Percentiles rank a stretch among this genome's conserved stretches.
Conservation (phyloP, 2,888 invertebrate species). For the Pandemis heparana region DNA sequence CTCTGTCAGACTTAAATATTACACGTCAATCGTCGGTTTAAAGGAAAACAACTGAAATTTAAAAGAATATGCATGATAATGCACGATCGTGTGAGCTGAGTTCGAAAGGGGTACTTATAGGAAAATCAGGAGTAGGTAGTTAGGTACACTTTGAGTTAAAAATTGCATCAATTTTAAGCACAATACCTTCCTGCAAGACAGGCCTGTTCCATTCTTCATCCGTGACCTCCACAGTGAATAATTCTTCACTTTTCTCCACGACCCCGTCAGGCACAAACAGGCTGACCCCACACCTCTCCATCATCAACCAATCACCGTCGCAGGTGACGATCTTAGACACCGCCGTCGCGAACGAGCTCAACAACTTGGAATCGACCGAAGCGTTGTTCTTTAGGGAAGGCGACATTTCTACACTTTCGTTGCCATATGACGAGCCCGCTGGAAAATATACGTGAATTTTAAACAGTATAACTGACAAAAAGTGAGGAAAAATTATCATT, state of each 20-base stretch:
- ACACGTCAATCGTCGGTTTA: too few species aligned
- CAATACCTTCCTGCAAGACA: slow-evolving; percentile 89
- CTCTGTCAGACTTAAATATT: too few species aligned
- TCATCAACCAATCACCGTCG: slow-evolving; percentile 87
- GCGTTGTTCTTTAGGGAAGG: slow-evolving; percentile 78
- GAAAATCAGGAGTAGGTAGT: too few species aligned
- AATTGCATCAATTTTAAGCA: background rate
- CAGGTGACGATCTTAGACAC: slow-evolving; percentile 83
- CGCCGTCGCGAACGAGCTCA: slow-evolving; percentile 67
- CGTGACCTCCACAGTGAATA: slow-evolving; percentile 94
- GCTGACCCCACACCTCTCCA: slow-evolving; percentile 92
- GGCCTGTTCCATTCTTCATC: slow-evolving; percentile 97
- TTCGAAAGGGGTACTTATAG: too few species aligned
- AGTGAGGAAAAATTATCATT: too few species aligned
- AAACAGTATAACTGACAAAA: background rate
- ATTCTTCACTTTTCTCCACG: slow-evolving; percentile 92
- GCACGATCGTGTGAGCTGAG: too few species aligned
- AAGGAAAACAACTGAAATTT: too few species aligned
- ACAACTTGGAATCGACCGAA: slow-evolving; percentile 71
- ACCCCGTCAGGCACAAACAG: slow-evolving; percentile 96
- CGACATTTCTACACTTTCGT: slow-evolving; percentile 81
- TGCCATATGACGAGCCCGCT: slow-evolving; percentile 81
- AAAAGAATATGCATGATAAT: too few species aligned
- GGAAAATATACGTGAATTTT: slow-evolving; percentile 48
- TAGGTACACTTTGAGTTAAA: background rate